Conservation (phyloP, 2,797 vertebrate genomes). For the Sebastes oblongus region DNA sequence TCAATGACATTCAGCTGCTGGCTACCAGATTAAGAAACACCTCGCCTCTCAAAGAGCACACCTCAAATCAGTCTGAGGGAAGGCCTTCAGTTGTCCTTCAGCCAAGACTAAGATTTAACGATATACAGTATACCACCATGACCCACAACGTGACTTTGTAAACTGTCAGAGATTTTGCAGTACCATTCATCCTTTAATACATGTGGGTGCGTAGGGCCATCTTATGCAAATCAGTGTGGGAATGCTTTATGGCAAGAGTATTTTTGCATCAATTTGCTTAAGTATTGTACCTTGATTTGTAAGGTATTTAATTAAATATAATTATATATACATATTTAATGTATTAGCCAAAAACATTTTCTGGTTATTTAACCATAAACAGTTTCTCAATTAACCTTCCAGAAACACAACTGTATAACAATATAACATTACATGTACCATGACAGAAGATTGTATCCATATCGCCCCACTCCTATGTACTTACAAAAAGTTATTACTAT, state of each 20-base stretch:
- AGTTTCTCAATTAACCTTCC: not conserved
- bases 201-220: not conserved
- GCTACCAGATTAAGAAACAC: slow-evolving; percentile 62
- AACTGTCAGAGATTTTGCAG: not conserved
- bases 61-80: slow-evolving; percentile 30
- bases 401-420: not conserved
- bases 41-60: slow-evolving; percentile 39
- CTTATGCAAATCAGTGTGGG: not conserved
- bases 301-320: not conserved
- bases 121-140: not conserved
- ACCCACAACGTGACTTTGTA: not conserved
- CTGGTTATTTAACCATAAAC: not conserved
- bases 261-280: not conserved
- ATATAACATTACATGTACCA: no score
- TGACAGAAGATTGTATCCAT: not conserved
- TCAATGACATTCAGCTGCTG: slow-evolving; percentile 60
- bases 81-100: slow-evolving; percentile 39
- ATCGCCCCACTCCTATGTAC: no score
- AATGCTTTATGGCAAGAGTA: not conserved
- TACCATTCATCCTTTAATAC: not conserved
- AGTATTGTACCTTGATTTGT: not conserved
- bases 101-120: slow-evolving; percentile 13
- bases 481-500: not conserved
- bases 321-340: not conserved
- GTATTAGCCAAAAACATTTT: not conserved